These are phyloP conservation scores for Fukomys damarensis DNA, from an alignment of 2,113 vertebrate genomes.

Conservation along the genomic window DNA sequence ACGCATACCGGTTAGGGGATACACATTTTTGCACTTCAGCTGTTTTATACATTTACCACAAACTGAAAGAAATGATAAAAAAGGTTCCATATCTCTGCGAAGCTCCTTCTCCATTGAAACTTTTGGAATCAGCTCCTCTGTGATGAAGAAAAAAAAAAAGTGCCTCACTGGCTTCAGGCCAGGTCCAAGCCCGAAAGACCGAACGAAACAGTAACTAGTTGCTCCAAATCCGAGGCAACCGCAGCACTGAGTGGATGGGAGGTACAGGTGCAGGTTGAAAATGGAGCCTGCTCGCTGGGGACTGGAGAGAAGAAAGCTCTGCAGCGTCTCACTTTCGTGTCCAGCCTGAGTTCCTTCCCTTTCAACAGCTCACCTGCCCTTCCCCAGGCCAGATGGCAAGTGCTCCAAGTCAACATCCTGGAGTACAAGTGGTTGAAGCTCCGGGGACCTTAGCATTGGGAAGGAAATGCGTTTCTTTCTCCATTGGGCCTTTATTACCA, in stretches of 20 bases:
- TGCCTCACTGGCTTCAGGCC: neutral
- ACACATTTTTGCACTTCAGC: neutral
- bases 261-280: slow-evolving; percentile 47
- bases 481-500: neutral
- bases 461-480: slow-evolving; percentile 56
- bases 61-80: neutral
- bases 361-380: slow-evolving; percentile 63
- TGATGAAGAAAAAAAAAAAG: slow-evolving; percentile 4
- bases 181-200: rapidly evolving
- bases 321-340: neutral
- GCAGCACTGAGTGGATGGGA: neutral
- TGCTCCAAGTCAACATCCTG: slow-evolving; percentile 24
- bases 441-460: slow-evolving; percentile 27
- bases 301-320: neutral
- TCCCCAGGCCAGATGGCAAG: slow-evolving; percentile 24
- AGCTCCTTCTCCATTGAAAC: neutral
- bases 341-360: slow-evolving; percentile 1
- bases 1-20: neutral
- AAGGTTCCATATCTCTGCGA: neutral
- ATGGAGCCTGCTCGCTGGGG: neutral
- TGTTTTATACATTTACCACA: neutral
- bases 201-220: neutral
- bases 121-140: neutral
- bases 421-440: neutral
- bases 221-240: neutral